Evolutionary conservation across 1,140 invertebrate species (phyloP).

Genomic region (Monochamus saltuarius): DNA sequence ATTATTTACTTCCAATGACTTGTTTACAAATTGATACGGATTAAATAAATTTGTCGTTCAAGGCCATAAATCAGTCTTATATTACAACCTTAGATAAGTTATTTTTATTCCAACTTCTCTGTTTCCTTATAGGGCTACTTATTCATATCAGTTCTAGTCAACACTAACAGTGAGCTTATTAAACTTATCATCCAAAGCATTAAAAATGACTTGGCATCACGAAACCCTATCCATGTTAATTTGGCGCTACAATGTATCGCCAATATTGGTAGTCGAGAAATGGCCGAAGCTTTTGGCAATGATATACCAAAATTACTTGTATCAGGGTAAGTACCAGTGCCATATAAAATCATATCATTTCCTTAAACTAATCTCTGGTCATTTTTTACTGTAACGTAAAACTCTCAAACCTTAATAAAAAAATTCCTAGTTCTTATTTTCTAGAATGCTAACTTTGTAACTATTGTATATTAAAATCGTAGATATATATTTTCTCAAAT

Average conservation of each 20-base stretch:
- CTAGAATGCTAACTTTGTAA: slow-evolving; percentile 2
- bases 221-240: slow-evolving; percentile 98
- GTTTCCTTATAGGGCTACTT: slow-evolving; percentile 80
- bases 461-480: slow-evolving; percentile 2
- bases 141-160: slow-evolving; percentile 99
- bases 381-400: too few species aligned
- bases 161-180: slow-evolving; percentile 98
- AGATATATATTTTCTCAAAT: too few species aligned
- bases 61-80: slow-evolving; percentile 2
- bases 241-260: slow-evolving; percentile 99
- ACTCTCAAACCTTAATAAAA: too few species aligned
- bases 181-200: slow-evolving; percentile 99
- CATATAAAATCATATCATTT: background rate
- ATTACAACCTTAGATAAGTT: slow-evolving; percentile 1
- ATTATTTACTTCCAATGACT: background rate
- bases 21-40: background rate
- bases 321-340: slow-evolving; percentile 72
- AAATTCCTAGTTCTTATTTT: too few species aligned
- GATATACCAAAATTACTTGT: slow-evolving; percentile 98
- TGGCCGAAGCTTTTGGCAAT: slow-evolving; percentile 98
- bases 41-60: background rate
- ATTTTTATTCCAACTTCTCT: slow-evolving; percentile 3
- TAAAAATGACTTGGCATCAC: slow-evolving; percentile 95
- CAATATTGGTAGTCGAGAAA: slow-evolving; percentile 99
- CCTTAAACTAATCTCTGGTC: too few species aligned